Base-by-base conservation (phyloP, 2,888 invertebrate genomes). In the Diplazon laetatorius region DNA sequence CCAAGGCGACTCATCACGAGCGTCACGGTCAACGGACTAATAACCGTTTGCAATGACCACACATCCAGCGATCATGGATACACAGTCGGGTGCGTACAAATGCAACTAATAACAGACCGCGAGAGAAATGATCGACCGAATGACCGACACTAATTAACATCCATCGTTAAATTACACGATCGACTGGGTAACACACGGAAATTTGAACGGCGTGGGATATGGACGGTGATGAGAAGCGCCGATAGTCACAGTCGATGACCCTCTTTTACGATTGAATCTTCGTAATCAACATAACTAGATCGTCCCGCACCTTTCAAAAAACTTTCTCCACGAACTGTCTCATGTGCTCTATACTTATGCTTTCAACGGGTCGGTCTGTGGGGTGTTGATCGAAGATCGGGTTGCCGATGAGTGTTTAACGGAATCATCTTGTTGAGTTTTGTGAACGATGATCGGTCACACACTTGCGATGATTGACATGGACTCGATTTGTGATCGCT, bases 1-100 rank as follows among this genome's bases (percentile, higher is more conserved):
- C 76, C 78, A 78, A 78, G 80, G 78, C 59, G 39, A 81, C 57
- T 44, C 50, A 76, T 76, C 66, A 44, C 39, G 71, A 74, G 42
- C 68, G 37, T 71, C 50, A 74, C 66, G 73, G 57, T 62, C 73
- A 48, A 25, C 37, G 30, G 22, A 60, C 55, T 59, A 72, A 72
- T 55, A 63, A 22, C 57, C n/a, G 55, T 14, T 55, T 6, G 44
- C 71, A 30, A 8, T 30, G 16, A n/a, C n/a, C n/a, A n/a, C 62
- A 44, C 35, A 44, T 62, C 62, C 16, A 44, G 20, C 25, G n/a
- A n/a, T n/a, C n/a, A n/a, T 1, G 39, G n/a, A 35, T 39, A 50
- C 20, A 14, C 14, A 25, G 37, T 30, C 12, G 20, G 59, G 6
- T 5, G 30, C 2, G 6, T 52, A 42, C 46, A 30, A 55, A 68